Percentiles rank a stretch among this genome's conserved stretches.
phyloP scores from a whole-genome alignment of 1,140 invertebrate species.

The Mesaphorura yosii region DNA sequence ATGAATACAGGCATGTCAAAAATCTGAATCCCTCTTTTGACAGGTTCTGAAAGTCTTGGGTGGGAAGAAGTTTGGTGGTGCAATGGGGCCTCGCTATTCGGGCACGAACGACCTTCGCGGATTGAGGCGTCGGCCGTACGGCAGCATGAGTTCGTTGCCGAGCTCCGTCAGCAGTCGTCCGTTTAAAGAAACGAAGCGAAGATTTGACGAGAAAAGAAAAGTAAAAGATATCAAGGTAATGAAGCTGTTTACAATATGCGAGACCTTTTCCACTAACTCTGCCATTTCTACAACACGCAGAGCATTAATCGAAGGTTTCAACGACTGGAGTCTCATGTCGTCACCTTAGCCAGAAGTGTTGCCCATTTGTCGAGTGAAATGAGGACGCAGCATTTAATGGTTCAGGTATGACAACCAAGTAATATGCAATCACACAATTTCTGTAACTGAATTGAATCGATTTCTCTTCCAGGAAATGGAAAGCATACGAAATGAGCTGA shows the following conservation, averaged over 20 bases:
- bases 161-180: constrained; percentile 65
- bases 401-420: constrained; percentile 43
- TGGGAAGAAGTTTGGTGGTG: constrained; percentile 44
- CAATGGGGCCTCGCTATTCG: constrained; percentile 42
- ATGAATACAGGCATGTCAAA: neutral
- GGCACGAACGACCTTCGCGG: constrained; percentile 49
- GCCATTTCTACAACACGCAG: constrained; percentile 39
- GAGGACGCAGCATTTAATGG: constrained; percentile 76
- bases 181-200: constrained; percentile 44
- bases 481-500: constrained; percentile 68
- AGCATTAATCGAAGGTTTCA: constrained; percentile 78
- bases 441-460: no score
- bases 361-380: constrained; percentile 86
- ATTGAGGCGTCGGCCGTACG: constrained; percentile 48
- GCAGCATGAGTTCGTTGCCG: constrained; percentile 68
- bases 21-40: constrained; percentile 14
- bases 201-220: constrained; percentile 52
- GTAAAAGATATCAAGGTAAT: constrained; percentile 57
- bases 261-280: neutral
- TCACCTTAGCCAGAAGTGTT: constrained; percentile 80
- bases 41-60: constrained; percentile 68
- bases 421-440: neutral
- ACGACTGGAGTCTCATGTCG: constrained; percentile 78
- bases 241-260: neutral
- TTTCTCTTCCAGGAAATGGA: constrained; percentile 67